Conservation (phyloP, 2,888 invertebrate genomes). For the Synergus itoensis region DNA sequence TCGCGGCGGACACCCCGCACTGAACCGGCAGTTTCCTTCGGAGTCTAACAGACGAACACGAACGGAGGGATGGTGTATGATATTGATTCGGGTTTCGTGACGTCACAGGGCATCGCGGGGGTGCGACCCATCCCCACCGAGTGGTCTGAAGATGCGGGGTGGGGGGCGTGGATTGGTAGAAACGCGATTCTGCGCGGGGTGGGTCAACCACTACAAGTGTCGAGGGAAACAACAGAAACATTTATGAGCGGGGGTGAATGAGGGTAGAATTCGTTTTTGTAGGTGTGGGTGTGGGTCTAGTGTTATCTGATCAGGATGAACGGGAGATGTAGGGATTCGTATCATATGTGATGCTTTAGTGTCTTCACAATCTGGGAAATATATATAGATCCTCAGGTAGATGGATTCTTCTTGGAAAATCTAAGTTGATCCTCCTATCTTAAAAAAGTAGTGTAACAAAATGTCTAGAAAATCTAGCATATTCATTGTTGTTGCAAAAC, state of each 20-base stretch:
- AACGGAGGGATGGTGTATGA: slow-evolving; percentile 65
- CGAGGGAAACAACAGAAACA: slow-evolving; percentile 29
- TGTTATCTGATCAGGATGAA: slow-evolving; percentile 19
- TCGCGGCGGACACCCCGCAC: slow-evolving; percentile 76
- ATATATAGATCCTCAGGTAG: background rate
- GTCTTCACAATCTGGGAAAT: background rate
- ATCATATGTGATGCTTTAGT: background rate
- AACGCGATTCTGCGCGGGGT: slow-evolving; percentile 68
- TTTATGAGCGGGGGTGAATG: background rate
- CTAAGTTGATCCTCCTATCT: background rate
- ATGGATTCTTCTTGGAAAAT: background rate
- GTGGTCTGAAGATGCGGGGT: slow-evolving; percentile 57
- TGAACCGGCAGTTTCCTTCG: slow-evolving; percentile 64
- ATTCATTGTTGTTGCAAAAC: too few relatives aligned
- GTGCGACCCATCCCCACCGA: slow-evolving; percentile 62
- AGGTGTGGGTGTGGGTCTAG: background rate
- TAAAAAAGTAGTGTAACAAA: too few relatives aligned
- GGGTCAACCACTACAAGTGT: background rate
- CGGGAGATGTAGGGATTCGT: background rate
- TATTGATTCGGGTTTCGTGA: slow-evolving; percentile 73
- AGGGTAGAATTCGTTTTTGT: background rate
- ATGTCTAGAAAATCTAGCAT: too few relatives aligned
- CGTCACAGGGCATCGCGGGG: slow-evolving; percentile 62
- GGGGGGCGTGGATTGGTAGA: slow-evolving; percentile 71
- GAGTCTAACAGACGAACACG: slow-evolving; percentile 57